These are phyloP conservation scores for Oceanites oceanicus DNA, from an alignment of 2,113 vertebrate genomes.

Conservation along the genomic window DNA sequence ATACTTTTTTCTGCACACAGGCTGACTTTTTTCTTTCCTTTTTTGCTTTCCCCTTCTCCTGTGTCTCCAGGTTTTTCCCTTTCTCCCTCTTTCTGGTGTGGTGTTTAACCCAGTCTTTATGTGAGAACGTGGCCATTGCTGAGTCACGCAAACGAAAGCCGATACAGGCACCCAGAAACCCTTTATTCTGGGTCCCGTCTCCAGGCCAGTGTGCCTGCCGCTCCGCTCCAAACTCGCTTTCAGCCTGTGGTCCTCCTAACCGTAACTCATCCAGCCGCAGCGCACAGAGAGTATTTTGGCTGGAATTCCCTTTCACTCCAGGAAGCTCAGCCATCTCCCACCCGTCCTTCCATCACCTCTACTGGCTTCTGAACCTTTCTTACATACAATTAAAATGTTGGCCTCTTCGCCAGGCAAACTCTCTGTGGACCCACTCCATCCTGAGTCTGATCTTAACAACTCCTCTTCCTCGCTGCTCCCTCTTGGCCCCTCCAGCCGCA, in stretches of 20 bases:
- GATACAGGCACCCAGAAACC: not conserved
- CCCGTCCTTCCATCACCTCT: not conserved
- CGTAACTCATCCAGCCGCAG: not conserved
- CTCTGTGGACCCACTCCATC: not conserved
- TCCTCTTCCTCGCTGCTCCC: not conserved
- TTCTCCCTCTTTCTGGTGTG: not conserved
- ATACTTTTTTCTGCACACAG: not conserved
- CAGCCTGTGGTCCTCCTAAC: not conserved
- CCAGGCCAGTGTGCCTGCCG: not conserved
- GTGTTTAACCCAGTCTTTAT: accelerated
- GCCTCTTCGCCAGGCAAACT: not conserved
- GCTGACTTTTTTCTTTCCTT: not conserved
- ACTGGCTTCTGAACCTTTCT: not conserved
- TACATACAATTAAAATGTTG: not conserved
- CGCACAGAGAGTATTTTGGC: not conserved
- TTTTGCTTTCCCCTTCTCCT: not conserved
- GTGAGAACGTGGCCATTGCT: accelerated
- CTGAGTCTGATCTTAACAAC: not conserved
- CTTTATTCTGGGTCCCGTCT: not conserved
- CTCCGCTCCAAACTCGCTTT: not conserved
- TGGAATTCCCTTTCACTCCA: not conserved
- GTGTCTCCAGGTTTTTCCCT: not conserved
- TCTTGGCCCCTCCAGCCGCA: not conserved
- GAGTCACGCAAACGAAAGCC: not conserved
- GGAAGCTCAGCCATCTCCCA: not conserved